Base-by-base conservation (phyloP, 2,888 invertebrate genomes). In the Cheilosia vernalis region DNA sequence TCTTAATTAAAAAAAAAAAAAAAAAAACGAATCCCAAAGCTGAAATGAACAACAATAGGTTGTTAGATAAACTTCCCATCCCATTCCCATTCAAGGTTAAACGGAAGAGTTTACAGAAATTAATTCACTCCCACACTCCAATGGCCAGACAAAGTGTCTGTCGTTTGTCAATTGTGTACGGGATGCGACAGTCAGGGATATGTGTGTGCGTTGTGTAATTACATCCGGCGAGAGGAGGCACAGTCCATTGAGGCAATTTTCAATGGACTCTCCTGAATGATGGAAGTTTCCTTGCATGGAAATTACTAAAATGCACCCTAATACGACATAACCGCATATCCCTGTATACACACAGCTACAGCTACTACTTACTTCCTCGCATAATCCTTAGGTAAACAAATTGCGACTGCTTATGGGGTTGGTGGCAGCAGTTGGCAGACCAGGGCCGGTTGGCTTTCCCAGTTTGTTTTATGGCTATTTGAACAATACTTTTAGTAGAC, bases 301-400 rank as follows among this genome's bases (percentile, higher is more conserved):
- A 74, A 70, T 80, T 74, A 80, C 69, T 61, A 55, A 76, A 37
- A 66, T 85, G 70, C 80, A 66, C 80, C 83, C 66, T 51, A 63
- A 61, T 42, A 40, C 53, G 17, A 33, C 33, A 49, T 21, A 19
- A 60, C 58, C 30, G 72, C 74, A 78, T 53, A 74, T 51, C 47
- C 64, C 40, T 44, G 37, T 33, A 9, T 19, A 10, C 19, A 40
- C 4, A 13, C 10, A 47, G 33, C 37, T 33, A 47, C 15, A 42
- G 58, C 66, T 61, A 19, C 61, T 55, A 55, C 9, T 53, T 33
- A 44, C 58, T 56, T 21, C 63, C 58, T 60, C 51, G 53, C 61
- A 73, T 84, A 84, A 84, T 85, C 76, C 84, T 70, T 76, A 47
- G 64, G 80, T 76, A 85, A 80, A 85, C 76, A 85, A 80, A 80